phyloP scores from a whole-genome alignment of 2,888 invertebrate species.

The Cremastinae sp. region DNA sequence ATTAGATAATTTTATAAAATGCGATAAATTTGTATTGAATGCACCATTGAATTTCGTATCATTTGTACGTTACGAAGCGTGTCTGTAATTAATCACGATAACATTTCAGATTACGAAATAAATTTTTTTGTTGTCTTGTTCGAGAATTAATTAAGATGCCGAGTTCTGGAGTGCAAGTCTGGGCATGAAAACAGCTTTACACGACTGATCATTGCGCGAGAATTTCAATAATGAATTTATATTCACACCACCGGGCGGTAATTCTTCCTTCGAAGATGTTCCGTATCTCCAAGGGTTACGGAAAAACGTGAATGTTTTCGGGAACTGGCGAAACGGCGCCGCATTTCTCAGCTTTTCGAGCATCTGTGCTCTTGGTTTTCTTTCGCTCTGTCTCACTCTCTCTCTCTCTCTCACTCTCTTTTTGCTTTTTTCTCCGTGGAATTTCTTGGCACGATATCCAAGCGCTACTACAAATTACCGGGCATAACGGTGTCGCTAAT shows the following conservation, averaged over 20 bases:
- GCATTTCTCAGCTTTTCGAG: conserved; percentile 1
- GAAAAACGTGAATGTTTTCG: conserved; percentile 47
- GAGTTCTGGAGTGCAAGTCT: background rate
- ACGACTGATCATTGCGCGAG: conserved; percentile 2
- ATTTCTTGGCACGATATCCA: conserved; percentile 57
- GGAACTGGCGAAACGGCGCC: conserved; percentile 26
- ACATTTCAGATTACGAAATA: background rate
- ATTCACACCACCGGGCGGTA: conserved; percentile 20
- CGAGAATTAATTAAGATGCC: conserved; percentile 7
- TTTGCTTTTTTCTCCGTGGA: conserved; percentile 5
- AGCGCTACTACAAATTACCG: conserved; percentile 61
- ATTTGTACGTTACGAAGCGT: too few species aligned
- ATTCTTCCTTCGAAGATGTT: background rate
- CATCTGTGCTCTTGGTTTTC: conserved; percentile 20
- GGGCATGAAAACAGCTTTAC: too few species aligned
- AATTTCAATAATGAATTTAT: conserved; percentile 41
- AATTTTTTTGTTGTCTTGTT: background rate
- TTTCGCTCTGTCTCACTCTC: conserved; percentile 9
- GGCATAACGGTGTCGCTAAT: conserved; percentile 61
- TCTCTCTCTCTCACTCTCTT: conserved; percentile 17
- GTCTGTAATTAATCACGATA: background rate
- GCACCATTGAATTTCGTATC: too few species aligned
- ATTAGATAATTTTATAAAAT: too few species aligned
- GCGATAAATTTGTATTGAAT: too few species aligned
- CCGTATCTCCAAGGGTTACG: background rate